These are phyloP conservation scores for Philantomba maxwellii DNA, from an alignment of 2,113 vertebrate species.

Conservation along the genomic window DNA sequence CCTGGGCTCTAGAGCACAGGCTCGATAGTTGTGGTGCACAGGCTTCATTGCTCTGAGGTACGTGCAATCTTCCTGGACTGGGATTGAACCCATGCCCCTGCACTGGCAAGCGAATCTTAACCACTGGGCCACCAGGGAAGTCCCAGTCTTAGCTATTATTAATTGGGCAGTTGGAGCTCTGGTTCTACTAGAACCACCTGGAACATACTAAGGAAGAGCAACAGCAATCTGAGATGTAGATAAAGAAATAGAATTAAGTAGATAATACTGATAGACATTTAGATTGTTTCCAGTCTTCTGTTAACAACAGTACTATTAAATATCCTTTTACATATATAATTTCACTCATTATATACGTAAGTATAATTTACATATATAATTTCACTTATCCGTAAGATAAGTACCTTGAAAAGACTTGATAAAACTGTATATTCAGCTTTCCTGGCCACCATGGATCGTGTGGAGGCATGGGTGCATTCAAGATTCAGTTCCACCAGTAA, in stretches of 20 bases:
- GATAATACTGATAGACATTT: background rate
- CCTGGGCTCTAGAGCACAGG: background rate
- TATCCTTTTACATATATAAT: background rate
- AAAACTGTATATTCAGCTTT: background rate
- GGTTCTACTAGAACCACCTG: background rate
- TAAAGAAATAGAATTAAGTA: background rate
- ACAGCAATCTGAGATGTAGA: background rate
- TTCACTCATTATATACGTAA: too few species aligned
- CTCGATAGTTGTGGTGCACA: rapidly evolving
- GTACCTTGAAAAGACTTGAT: background rate
- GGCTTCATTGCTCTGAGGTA: background rate
- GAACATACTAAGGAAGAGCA: background rate
- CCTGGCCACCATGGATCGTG: background rate
- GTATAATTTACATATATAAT: background rate
- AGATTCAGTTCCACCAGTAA: background rate
- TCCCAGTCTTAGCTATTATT: background rate
- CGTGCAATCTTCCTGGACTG: background rate
- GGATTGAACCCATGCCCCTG: background rate
- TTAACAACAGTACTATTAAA: background rate
- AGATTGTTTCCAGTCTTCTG: background rate
- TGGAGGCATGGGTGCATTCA: background rate
- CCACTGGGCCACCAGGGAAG: background rate
- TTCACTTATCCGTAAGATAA: background rate
- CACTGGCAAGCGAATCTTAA: background rate
- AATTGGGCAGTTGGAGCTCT: background rate